These are phyloP conservation scores for Acromyrmex heyeri DNA, from an alignment of 1,140 invertebrate species.

Conservation along the genomic window DNA sequence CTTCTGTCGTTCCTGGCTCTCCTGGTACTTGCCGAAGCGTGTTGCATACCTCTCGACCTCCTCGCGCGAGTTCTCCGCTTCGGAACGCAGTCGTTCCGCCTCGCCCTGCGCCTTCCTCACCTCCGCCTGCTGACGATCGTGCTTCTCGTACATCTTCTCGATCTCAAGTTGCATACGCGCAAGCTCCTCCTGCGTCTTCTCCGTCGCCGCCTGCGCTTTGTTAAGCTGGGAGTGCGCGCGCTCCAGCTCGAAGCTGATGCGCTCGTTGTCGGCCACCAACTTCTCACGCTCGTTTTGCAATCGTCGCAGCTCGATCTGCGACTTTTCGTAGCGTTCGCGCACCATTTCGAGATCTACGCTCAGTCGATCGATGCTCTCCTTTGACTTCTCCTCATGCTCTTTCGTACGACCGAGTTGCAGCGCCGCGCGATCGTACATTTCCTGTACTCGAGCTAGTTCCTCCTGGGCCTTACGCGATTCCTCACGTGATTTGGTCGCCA, in stretches of 20 bases:
- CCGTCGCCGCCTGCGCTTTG: conserved; percentile 93
- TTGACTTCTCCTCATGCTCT: conserved; percentile 96
- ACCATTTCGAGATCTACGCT: conserved; percentile 94
- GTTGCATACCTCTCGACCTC: conserved; percentile 92
- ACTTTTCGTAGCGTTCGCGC: conserved; percentile 95
- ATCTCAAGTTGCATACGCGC: conserved; percentile 94
- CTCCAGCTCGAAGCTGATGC: conserved; percentile 95
- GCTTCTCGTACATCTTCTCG: conserved; percentile 96
- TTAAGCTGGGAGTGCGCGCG: conserved; percentile 93
- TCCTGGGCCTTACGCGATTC: conserved; percentile 95
- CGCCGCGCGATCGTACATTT: conserved; percentile 94
- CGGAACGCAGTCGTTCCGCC: conserved; percentile 90
- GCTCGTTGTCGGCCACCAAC: conserved; percentile 93
- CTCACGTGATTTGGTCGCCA: conserved; percentile 93
- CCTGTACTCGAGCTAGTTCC: conserved; percentile 93
- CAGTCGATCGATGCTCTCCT: conserved; percentile 94
- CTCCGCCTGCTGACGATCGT: conserved; percentile 94
- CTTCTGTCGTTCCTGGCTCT: conserved; percentile 91
- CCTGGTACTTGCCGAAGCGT: conserved; percentile 92
- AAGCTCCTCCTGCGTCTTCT: conserved; percentile 96
- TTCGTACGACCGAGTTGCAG: conserved; percentile 94
- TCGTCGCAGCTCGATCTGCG: conserved; percentile 93
- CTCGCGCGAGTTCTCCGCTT: conserved; percentile 90
- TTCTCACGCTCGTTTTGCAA: conserved; percentile 95
- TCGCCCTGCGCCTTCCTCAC: conserved; percentile 93